Conservation (phyloP, 2,113 vertebrate species). For the Pampusana beccarii region DNA sequence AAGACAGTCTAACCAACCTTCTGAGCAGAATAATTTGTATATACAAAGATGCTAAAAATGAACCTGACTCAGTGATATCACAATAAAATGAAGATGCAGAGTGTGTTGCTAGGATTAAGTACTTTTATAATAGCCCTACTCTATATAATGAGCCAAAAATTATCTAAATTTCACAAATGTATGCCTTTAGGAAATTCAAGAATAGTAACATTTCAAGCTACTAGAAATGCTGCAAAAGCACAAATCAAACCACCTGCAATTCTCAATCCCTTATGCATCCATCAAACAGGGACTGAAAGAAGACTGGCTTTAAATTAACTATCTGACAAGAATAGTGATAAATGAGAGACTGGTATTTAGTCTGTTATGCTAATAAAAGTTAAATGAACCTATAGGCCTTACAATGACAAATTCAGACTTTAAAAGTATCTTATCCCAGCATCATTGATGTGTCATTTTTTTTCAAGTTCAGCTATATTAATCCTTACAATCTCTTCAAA, state of each 20-base stretch:
- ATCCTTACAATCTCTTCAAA: neutral
- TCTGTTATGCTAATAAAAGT: neutral
- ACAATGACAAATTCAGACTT: neutral
- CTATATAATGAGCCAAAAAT: neutral
- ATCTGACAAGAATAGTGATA: neutral
- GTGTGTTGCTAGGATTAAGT: neutral
- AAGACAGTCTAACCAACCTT: neutral
- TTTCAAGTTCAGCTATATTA: conserved; percentile 31
- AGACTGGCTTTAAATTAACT: neutral
- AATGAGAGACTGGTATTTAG: neutral
- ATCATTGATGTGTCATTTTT: neutral
- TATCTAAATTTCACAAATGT: neutral
- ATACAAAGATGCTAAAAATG: neutral
- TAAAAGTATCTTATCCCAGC: neutral
- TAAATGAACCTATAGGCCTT: neutral
- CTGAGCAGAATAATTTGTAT: neutral
- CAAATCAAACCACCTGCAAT: neutral
- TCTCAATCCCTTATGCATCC: neutral
- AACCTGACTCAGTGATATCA: neutral
- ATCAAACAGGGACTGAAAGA: neutral
- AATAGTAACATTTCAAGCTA: neutral
- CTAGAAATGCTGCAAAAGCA: neutral
- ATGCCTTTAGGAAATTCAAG: neutral
- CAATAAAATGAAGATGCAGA: neutral
- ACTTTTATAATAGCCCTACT: neutral